These are phyloP conservation scores for Manis crassicaudata DNA, from an alignment of 2,797 vertebrate species.

Conservation along the genomic window DNA sequence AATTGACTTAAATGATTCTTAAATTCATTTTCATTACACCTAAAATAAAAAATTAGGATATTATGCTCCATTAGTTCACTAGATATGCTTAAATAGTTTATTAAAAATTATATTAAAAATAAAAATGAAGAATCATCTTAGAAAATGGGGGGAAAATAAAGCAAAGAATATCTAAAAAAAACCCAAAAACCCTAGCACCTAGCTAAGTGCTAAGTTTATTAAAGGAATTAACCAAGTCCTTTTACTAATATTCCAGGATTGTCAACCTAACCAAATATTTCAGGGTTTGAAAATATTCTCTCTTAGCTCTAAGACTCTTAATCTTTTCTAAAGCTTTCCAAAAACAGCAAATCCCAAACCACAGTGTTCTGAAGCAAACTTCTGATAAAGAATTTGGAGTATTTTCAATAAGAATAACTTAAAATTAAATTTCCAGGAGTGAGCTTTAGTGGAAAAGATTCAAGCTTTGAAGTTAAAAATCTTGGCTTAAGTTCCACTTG, in stretches of 20 bases:
- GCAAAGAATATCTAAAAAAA: not conserved
- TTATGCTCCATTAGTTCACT: constrained; percentile 3
- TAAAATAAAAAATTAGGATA: constrained; percentile 10
- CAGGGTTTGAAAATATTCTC: constrained; percentile 57
- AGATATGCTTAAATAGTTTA: constrained; percentile 33
- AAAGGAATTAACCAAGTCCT: constrained; percentile 16
- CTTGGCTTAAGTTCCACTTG: not conserved
- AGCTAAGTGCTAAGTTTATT: constrained; percentile 25
- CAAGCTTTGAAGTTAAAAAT: constrained; percentile 34
- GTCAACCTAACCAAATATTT: constrained; percentile 50
- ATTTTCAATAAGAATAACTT: constrained; percentile 67
- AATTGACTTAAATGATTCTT: constrained; percentile 23
- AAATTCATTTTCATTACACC: not conserved
- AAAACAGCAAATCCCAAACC: constrained; percentile 69
- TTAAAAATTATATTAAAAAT: not conserved
- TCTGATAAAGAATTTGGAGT: constrained; percentile 73
- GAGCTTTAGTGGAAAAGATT: constrained; percentile 52
- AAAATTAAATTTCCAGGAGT: constrained; percentile 71
- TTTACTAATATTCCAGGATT: constrained; percentile 6
- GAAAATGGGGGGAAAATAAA: not conserved
- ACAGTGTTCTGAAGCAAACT: constrained; percentile 62
- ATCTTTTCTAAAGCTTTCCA: constrained; percentile 71
- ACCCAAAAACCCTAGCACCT: not conserved
- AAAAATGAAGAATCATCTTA: constrained; percentile 4
- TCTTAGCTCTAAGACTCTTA: constrained; percentile 60